Percentiles rank a stretch among this genome's conserved stretches.
Evolutionary conservation across 1,140 invertebrate genomes (phyloP).

Genomic region (Hylaeus volcanicus): DNA sequence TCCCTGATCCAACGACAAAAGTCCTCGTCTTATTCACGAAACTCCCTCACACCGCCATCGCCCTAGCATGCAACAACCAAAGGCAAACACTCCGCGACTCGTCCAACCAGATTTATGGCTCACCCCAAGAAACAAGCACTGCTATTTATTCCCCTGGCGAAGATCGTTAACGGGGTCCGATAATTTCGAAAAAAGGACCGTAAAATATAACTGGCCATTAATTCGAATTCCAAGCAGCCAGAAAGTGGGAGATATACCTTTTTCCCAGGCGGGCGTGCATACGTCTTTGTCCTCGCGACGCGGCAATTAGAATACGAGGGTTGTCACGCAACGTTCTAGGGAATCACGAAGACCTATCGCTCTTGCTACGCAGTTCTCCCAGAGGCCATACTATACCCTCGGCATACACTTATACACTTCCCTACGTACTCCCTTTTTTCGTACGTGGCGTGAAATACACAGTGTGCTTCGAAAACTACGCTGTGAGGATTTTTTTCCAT

Average conservation of each 20-base stretch:
- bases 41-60: background rate
- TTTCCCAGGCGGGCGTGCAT: conserved; percentile 24
- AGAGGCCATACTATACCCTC: too few relatives aligned
- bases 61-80: background rate
- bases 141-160: conserved; percentile 6
- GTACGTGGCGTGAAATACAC: too few relatives aligned
- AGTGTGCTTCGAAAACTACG: too few relatives aligned
- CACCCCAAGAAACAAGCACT: conserved; percentile 2
- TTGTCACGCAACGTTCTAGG: conserved; percentile 49
- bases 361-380: background rate
- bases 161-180: conserved; percentile 19
- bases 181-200: conserved; percentile 20
- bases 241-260: conserved; percentile 49
- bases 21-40: background rate
- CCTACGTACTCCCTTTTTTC: too few relatives aligned
- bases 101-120: conserved; percentile 14
- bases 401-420: too few relatives aligned
- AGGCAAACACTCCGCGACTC: background rate
- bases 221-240: conserved; percentile 30
- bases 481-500: too few relatives aligned
- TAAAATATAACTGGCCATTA: conserved; percentile 47
- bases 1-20: background rate
- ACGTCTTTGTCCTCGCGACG: conserved; percentile 46
- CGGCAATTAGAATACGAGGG: conserved; percentile 52
- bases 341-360: conserved; percentile 50